phyloP scores from a whole-genome alignment of 2,113 vertebrate genomes.

The Apistogramma diplotaenia region DNA sequence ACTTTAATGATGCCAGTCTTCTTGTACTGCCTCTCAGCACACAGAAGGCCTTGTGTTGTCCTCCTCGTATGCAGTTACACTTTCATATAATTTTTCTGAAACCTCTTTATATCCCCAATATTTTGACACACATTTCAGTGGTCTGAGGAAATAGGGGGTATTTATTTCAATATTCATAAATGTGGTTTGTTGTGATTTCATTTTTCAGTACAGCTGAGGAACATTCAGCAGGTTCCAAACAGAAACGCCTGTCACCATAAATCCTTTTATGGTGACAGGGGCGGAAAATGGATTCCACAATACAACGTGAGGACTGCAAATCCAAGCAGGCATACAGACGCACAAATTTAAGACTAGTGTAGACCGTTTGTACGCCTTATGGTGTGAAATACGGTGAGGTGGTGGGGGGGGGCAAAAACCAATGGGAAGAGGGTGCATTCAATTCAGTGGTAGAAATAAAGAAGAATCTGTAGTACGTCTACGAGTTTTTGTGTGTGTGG shows the following conservation, averaged over 20 bases:
- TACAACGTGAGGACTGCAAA: not conserved
- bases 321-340: not conserved
- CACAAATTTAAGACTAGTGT: not conserved
- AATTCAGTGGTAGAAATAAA: not conserved
- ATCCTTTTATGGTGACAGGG: conserved; percentile 58
- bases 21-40: conserved; percentile 28
- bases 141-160: conserved; percentile 64
- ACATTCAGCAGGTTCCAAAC: conserved; percentile 58
- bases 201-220: conserved; percentile 59
- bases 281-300: conserved; percentile 67
- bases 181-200: conserved; percentile 73
- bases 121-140: conserved; percentile 69
- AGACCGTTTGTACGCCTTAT: not conserved
- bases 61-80: conserved; percentile 18
- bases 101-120: conserved; percentile 67
- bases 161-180: conserved; percentile 67
- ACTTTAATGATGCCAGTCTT: conserved; percentile 52
- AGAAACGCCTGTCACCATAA: conserved; percentile 77
- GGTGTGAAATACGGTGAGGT: not conserved
- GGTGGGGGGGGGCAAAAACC: not conserved
- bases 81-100: conserved; percentile 68
- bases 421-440: not conserved
- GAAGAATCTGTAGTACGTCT: fast-evolving
- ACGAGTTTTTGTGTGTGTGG: not conserved
- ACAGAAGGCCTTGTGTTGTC: conserved; percentile 34